Conservation (phyloP, 1,140 invertebrate species). For the Idris sp. region DNA sequence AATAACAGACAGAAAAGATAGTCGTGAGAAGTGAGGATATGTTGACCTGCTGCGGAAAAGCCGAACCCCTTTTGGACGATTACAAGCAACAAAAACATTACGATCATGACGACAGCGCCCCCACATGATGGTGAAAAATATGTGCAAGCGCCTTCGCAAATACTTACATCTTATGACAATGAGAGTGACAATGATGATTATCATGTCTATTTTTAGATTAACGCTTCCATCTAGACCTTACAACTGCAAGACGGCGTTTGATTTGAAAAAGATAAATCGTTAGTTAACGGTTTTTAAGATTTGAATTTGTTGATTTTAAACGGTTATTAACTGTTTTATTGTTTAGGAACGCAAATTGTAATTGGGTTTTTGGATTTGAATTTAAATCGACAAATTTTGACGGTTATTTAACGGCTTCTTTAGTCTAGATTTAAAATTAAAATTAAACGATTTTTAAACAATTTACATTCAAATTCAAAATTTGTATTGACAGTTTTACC, state of each 20-base stretch:
- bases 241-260: slow-evolving; percentile 4
- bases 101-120: slow-evolving; percentile 7
- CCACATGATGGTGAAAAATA: neutral
- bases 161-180: slow-evolving; percentile 17
- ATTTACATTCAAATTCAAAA: no score
- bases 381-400: no score
- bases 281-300: neutral
- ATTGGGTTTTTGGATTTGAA: slow-evolving; percentile 2
- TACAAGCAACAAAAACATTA: slow-evolving; percentile 2
- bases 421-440: no score
- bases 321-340: no score
- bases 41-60: slow-evolving; percentile 47
- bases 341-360: no score
- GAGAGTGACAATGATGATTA: slow-evolving; percentile 23
- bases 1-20: slow-evolving; percentile 43
- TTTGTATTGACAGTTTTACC: no score
- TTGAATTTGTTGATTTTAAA: no score
- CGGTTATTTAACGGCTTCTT: no score
- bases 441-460: no score
- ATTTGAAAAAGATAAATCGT: neutral
- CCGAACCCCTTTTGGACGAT: slow-evolving; percentile 11
- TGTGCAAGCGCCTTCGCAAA: slow-evolving; percentile 11
- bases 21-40: slow-evolving; percentile 58
- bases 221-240: slow-evolving; percentile 8
- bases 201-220: slow-evolving; percentile 15